Evolutionary conservation across 1,140 invertebrate genomes (phyloP).

Genomic region (Psix sp.): DNA sequence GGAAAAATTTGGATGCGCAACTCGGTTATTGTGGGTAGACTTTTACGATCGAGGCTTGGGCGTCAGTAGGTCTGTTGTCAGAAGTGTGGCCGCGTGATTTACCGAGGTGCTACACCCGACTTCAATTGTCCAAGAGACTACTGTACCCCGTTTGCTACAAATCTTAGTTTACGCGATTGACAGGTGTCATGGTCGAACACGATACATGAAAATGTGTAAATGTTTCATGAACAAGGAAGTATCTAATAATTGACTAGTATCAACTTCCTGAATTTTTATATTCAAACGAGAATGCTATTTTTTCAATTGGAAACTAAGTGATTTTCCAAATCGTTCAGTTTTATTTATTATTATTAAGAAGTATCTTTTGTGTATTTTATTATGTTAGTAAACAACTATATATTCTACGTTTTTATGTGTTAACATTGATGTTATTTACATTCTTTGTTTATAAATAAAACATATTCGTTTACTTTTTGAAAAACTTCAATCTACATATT

Average conservation of each 20-base stretch:
- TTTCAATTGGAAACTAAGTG: too few relatives aligned
- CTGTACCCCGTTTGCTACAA: slow-evolving; percentile 51
- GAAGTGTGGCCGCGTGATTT: slow-evolving; percentile 66
- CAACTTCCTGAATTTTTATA: too few relatives aligned
- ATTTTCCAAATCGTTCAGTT: too few relatives aligned
- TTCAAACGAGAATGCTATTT: too few relatives aligned
- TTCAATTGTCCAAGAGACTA: slow-evolving; percentile 32
- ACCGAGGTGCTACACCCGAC: slow-evolving; percentile 60
- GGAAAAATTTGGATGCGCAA: slow-evolving; percentile 7
- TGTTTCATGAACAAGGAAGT: slow-evolving; percentile 14
- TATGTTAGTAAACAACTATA: too few relatives aligned
- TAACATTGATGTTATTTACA: too few relatives aligned
- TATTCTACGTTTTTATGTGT: too few relatives aligned
- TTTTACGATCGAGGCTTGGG: slow-evolving; percentile 66
- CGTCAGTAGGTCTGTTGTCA: slow-evolving; percentile 62
- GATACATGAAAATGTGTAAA: slow-evolving; percentile 28
- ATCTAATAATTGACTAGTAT: slow-evolving; percentile 24
- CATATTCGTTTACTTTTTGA: too few relatives aligned
- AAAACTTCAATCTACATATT: too few relatives aligned
- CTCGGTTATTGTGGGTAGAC: slow-evolving; percentile 59
- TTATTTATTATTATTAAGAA: too few relatives aligned
- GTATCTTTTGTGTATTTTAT: too few relatives aligned
- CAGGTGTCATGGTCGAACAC: slow-evolving; percentile 48
- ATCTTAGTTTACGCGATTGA: slow-evolving; percentile 59
- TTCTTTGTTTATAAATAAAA: too few relatives aligned